A percentile compares a stretch with the other conserved stretches of the same genome.
These are phyloP conservation scores for Oophaga pumilio DNA, from an alignment of 2,113 vertebrate species.

Conservation along the genomic window DNA sequence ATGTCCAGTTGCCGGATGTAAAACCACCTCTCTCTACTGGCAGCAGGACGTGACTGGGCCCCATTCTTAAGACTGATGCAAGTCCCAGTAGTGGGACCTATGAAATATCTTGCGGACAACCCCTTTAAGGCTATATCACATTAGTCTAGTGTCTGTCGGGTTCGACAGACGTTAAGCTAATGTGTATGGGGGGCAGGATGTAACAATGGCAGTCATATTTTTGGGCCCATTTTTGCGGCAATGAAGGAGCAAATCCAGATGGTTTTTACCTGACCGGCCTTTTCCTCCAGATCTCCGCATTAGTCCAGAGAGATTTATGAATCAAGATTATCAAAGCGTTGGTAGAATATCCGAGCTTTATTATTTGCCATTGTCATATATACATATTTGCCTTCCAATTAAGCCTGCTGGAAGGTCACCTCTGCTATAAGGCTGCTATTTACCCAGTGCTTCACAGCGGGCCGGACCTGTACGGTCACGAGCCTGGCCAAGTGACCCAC, in stretches of 20 bases:
- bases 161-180: too few species aligned
- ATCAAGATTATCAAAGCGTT: conserved; percentile 33
- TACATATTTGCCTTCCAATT: conserved; percentile 56
- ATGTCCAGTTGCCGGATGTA: too few species aligned
- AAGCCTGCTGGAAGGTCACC: conserved; percentile 54
- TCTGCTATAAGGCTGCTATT: conserved; percentile 54
- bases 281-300: conserved; percentile 65
- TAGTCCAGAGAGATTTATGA: conserved; percentile 22
- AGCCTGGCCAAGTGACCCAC: neutral
- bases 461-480: neutral
- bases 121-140: too few species aligned
- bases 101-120: too few species aligned
- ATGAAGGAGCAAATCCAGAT: neutral
- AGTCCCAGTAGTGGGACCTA: too few species aligned
- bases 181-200: too few species aligned
- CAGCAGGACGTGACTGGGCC: too few species aligned
- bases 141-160: too few species aligned
- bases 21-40: too few species aligned
- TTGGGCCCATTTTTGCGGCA: too few species aligned
- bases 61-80: too few species aligned
- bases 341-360: conserved; percentile 5
- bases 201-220: too few species aligned
- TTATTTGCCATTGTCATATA: conserved; percentile 49
- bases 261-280: neutral
- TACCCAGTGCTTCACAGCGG: conserved; percentile 29